A percentile compares a stretch with the other conserved stretches of the same genome.
Conservation (phyloP, 2,888 invertebrate genomes). For the Volucella zonaria region DNA sequence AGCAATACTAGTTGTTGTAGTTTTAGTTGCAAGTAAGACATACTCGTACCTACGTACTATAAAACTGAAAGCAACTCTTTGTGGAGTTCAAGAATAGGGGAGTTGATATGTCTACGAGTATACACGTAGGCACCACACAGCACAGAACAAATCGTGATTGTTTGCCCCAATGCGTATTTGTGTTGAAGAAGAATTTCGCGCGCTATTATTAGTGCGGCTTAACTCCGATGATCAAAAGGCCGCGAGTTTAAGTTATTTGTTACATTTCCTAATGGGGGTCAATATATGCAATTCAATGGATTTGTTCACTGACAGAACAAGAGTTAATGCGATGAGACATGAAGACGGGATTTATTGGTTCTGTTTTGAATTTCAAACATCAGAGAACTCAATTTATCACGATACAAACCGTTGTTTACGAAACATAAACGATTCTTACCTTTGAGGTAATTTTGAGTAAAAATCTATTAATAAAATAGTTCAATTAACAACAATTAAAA, state of each 20-base stretch:
- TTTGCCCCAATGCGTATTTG: slow-evolving; percentile 25
- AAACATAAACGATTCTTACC: too few species aligned
- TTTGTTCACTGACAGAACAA: too few species aligned
- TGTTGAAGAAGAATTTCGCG: slow-evolving; percentile 16
- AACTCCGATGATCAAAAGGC: slow-evolving; percentile 30
- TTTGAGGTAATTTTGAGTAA: too few species aligned
- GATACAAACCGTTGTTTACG: too few species aligned
- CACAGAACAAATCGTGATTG: slow-evolving; percentile 42
- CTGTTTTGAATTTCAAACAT: too few species aligned
- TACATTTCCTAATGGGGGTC: slow-evolving; percentile 64
- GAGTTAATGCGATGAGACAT: too few species aligned
- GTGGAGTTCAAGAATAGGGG: slow-evolving; percentile 56
- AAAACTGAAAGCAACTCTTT: slow-evolving; percentile 27
- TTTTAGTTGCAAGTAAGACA: slow-evolving; percentile 20
- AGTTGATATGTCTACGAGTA: slow-evolving; percentile 15
- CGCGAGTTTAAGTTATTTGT: slow-evolving; percentile 57
- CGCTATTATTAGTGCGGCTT: slow-evolving; percentile 50
- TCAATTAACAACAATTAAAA: too few species aligned
- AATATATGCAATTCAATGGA: slow-evolving; percentile 9
- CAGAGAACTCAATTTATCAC: too few species aligned
- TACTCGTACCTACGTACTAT: background rate
- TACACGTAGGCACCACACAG: background rate
- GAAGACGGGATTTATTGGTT: too few species aligned
- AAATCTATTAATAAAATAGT: too few species aligned
- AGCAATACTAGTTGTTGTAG: slow-evolving; percentile 23